These are phyloP conservation scores for Tetramorium alpestre DNA, from an alignment of 1,140 invertebrate species.

Conservation along the genomic window DNA sequence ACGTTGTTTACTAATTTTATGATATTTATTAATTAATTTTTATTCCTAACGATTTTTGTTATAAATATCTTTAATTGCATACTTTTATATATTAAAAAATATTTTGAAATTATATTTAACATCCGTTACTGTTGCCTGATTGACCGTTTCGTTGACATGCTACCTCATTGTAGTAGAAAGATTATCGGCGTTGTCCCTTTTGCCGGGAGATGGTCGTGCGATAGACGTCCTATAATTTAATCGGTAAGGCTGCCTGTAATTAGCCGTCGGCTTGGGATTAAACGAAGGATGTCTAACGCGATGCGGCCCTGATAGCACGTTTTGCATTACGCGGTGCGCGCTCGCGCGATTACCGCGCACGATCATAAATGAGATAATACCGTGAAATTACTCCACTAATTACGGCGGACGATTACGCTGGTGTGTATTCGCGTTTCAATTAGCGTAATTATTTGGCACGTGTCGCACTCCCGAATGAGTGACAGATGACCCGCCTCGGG, in stretches of 20 bases:
- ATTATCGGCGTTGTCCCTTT: constrained; percentile 24
- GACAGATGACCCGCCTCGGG: constrained; percentile 33
- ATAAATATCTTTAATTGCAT: background rate
- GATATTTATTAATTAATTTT: background rate
- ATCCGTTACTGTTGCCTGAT: background rate
- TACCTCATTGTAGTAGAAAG: constrained; percentile 6
- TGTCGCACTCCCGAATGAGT: constrained; percentile 44
- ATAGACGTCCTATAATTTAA: constrained; percentile 43
- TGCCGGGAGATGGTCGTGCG: background rate
- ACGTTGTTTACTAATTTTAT: background rate
- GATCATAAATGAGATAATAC: constrained; percentile 54
- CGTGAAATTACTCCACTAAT: constrained; percentile 56
- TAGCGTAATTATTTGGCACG: constrained; percentile 61
- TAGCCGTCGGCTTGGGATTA: constrained; percentile 47
- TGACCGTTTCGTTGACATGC: background rate
- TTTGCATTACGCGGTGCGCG: constrained; percentile 46
- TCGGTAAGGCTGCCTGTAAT: constrained; percentile 44
- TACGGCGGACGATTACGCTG: constrained; percentile 38
- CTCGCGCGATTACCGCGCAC: constrained; percentile 23
- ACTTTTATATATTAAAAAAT: background rate
- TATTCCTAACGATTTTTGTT: background rate
- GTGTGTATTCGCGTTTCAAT: constrained; percentile 56
- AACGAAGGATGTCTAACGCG: constrained; percentile 52
- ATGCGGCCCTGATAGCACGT: constrained; percentile 25
- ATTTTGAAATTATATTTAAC: background rate